Evolutionary conservation across 2,888 invertebrate species (phyloP).

Genomic region (Pristionchus entomophagus): DNA sequence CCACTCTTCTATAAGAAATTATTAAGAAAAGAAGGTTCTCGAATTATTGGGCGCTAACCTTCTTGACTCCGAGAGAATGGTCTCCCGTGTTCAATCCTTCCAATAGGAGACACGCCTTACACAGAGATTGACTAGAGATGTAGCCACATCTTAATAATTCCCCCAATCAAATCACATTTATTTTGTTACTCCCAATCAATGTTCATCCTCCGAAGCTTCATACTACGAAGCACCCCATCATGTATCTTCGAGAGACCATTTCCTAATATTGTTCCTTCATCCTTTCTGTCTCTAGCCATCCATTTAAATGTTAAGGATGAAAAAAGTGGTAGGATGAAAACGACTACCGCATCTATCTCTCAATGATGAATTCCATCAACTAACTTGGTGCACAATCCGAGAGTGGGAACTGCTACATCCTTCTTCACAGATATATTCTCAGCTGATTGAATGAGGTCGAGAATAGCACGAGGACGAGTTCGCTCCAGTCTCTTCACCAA

Average conservation of each 20-base stretch:
- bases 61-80: slow-evolving; percentile 87
- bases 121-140: slow-evolving; percentile 89
- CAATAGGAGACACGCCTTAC: slow-evolving; percentile 95
- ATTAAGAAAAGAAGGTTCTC: neutral
- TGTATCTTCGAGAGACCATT: too few relatives aligned
- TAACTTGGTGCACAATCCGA: slow-evolving; percentile 59
- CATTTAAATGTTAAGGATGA: too few relatives aligned
- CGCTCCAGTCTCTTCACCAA: slow-evolving; percentile 93
- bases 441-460: slow-evolving; percentile 74
- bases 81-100: slow-evolving; percentile 93
- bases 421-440: slow-evolving; percentile 89
- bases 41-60: slow-evolving; percentile 22
- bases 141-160: slow-evolving; percentile 86
- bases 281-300: too few relatives aligned
- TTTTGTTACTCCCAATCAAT: too few relatives aligned
- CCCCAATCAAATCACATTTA: too few relatives aligned
- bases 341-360: too few relatives aligned
- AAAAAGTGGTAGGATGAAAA: too few relatives aligned
- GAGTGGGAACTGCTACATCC: slow-evolving; percentile 85
- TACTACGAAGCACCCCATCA: too few relatives aligned
- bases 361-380: neutral
- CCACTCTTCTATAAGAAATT: neutral
- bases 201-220: too few relatives aligned
- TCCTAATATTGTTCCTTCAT: too few relatives aligned
- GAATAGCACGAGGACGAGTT: slow-evolving; percentile 84